Conservation (phyloP, 2,113 vertebrate species). For the Chlorodrepanis virens region DNA sequence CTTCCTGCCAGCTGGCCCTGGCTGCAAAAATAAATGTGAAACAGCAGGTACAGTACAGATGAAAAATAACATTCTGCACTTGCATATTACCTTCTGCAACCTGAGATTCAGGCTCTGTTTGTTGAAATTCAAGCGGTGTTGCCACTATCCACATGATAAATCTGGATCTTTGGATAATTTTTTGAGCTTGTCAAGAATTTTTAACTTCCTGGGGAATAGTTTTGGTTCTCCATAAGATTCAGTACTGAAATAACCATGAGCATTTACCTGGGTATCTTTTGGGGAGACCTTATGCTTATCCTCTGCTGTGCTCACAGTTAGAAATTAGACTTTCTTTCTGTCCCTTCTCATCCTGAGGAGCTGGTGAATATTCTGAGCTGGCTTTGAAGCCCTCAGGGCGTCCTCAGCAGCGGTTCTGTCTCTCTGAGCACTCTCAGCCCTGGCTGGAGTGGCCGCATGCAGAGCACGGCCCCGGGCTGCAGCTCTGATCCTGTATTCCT, state of each 20-base stretch:
- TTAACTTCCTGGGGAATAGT: background rate
- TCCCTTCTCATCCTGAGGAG: background rate
- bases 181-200: background rate
- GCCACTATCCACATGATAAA: background rate
- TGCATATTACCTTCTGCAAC: background rate
- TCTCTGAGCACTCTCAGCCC: accelerated
- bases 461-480: accelerated
- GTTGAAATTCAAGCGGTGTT: background rate
- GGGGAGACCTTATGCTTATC: accelerated
- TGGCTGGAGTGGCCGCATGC: background rate
- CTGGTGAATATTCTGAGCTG: background rate
- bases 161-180: background rate
- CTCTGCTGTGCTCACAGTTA: background rate
- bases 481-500: background rate
- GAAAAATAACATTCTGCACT: background rate
- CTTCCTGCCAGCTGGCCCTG: accelerated
- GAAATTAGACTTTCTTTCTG: background rate
- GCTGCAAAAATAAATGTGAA: background rate
- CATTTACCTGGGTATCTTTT: background rate
- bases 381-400: accelerated
- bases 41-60: background rate
- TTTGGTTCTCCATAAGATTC: background rate
- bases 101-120: background rate
- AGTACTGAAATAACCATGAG: background rate
- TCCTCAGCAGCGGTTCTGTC: background rate